A percentile compares a stretch with the other conserved stretches of the same genome.
Evolutionary conservation across 2,113 vertebrate genomes (phyloP).

Genomic region (Strigops habroptila): DNA sequence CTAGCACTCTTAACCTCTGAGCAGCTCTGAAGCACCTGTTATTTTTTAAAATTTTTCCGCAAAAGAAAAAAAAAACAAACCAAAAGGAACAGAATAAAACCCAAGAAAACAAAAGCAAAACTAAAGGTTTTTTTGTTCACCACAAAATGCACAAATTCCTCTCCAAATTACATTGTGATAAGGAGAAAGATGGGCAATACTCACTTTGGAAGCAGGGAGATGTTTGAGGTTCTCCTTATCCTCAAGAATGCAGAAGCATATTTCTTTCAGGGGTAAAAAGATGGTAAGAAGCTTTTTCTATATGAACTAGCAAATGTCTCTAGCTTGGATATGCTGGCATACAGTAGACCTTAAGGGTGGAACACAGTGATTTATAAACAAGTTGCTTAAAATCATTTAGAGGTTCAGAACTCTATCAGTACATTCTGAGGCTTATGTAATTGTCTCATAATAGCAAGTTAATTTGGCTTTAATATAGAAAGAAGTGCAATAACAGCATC

Average conservation of each 20-base stretch:
- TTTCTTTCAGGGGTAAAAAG: not conserved
- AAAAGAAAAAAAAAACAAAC: not conserved
- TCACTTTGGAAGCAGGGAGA: not conserved
- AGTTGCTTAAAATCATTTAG: slow-evolving; percentile 1
- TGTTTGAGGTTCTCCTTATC: not conserved
- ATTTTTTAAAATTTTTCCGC: not conserved
- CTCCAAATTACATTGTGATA: not conserved
- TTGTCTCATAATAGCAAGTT: slow-evolving; percentile 9
- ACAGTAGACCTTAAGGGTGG: not conserved
- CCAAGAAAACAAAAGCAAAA: not conserved
- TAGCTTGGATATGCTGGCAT: not conserved
- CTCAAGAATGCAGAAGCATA: not conserved
- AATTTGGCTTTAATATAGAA: slow-evolving; percentile 40
- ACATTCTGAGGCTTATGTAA: not conserved
- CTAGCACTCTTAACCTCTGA: slow-evolving; percentile 52
- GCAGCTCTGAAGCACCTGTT: not conserved
- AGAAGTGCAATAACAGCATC: not conserved
- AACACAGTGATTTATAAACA: slow-evolving; percentile 12
- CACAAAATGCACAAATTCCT: not conserved
- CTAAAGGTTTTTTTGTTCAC: not conserved
- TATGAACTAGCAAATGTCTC: not conserved
- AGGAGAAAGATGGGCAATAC: not conserved
- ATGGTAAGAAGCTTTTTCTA: not conserved
- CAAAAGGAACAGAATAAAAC: not conserved
- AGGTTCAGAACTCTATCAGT: not conserved